Evolutionary conservation across 1,140 invertebrate genomes (phyloP).

Genomic region (Sitophilus oryzae): DNA sequence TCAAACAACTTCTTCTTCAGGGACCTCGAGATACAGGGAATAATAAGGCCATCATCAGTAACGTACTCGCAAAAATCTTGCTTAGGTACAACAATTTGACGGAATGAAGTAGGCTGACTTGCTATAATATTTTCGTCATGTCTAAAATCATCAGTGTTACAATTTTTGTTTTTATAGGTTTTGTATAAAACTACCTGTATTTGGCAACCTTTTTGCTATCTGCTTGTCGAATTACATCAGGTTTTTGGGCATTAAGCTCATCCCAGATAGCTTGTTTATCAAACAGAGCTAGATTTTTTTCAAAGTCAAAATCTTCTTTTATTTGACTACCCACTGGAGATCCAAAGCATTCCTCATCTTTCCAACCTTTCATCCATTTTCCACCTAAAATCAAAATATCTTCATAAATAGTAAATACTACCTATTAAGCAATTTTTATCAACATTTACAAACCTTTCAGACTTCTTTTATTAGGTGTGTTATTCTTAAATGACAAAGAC

Average conservation of each 20-base stretch:
- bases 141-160: slow-evolving; percentile 48
- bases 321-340: slow-evolving; percentile 48
- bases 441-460: slow-evolving; percentile 33
- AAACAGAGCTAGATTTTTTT: slow-evolving; percentile 86
- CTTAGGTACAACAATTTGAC: slow-evolving; percentile 67
- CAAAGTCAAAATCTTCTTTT: slow-evolving; percentile 83
- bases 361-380: slow-evolving; percentile 36
- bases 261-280: slow-evolving; percentile 78
- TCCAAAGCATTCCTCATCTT: slow-evolving; percentile 51
- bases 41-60: slow-evolving; percentile 72
- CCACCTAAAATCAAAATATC: background rate
- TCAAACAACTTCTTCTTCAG: slow-evolving; percentile 61
- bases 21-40: slow-evolving; percentile 64
- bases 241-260: slow-evolving; percentile 64
- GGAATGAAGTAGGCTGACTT: slow-evolving; percentile 56
- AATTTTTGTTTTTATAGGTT: too few species aligned
- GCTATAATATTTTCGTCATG: slow-evolving; percentile 82
- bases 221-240: slow-evolving; percentile 53
- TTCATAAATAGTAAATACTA: background rate
- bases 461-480: slow-evolving; percentile 44
- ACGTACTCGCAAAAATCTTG: slow-evolving; percentile 63
- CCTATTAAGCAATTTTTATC: background rate
- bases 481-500: slow-evolving; percentile 33
- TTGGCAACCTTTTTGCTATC: slow-evolving; percentile 36
- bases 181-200: slow-evolving; percentile 33